Conservation (phyloP, 2,113 vertebrate genomes). For the Taxidea taxus region DNA sequence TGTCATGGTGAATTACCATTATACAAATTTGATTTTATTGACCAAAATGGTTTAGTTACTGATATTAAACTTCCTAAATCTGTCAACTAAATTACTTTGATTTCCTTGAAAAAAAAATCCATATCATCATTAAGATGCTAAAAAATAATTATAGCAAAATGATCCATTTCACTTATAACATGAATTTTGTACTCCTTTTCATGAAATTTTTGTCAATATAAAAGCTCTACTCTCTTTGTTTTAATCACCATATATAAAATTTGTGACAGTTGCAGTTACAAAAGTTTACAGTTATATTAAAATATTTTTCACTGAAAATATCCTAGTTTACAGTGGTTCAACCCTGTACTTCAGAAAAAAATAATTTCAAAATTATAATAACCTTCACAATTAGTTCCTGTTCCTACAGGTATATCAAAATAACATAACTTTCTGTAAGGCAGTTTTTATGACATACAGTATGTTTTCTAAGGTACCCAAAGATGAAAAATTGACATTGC, state of each 20-base stretch:
- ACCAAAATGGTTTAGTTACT: neutral
- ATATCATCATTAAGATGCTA: neutral
- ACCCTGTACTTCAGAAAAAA: neutral
- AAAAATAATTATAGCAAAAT: neutral
- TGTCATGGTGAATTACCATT: neutral
- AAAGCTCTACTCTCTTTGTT: neutral
- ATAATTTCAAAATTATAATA: neutral
- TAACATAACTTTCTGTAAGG: neutral
- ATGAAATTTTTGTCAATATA: neutral
- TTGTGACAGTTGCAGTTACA: neutral
- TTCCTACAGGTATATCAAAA: neutral
- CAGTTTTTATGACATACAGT: neutral
- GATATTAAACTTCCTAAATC: neutral
- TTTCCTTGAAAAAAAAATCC: neutral
- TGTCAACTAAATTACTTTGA: neutral
- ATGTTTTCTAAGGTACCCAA: neutral
- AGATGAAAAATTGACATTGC: neutral
- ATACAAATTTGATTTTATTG: neutral
- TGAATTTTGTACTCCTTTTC: neutral
- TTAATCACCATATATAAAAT: neutral
- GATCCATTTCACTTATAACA: neutral
- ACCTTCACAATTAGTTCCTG: neutral
- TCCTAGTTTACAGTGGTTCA: neutral
- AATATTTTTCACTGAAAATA: neutral
- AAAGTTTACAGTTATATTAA: slow-evolving; percentile 1